A percentile compares a stretch with the other conserved stretches of the same genome.
Evolutionary conservation across 2,113 vertebrate species (phyloP).

Genomic region (Nasalis larvatus): DNA sequence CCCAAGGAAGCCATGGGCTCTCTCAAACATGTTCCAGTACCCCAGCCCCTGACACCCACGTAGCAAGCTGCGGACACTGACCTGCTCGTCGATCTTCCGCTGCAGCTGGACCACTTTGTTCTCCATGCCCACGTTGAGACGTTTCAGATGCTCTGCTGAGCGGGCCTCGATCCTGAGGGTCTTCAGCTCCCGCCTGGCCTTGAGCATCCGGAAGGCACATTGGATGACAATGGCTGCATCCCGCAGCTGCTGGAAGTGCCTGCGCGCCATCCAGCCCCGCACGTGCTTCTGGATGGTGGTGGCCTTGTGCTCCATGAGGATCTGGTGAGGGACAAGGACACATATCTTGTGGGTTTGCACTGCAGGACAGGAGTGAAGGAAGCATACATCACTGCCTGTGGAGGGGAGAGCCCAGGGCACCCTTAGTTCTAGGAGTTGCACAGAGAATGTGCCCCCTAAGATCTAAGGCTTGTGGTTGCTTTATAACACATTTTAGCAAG

Average conservation of each 20-base stretch:
- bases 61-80: constrained; percentile 20
- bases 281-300: constrained; percentile 89
- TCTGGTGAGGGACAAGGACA: constrained; percentile 77
- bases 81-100: constrained; percentile 96
- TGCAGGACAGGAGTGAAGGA: accelerated
- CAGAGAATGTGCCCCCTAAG: too few species aligned
- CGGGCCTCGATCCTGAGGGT: constrained; percentile 93
- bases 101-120: constrained; percentile 98
- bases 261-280: constrained; percentile 90
- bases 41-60: accelerated
- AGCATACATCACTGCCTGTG: background rate
- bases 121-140: constrained; percentile 97
- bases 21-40: background rate
- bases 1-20: background rate
- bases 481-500: background rate
- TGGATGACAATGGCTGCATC: constrained; percentile 90
- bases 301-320: constrained; percentile 92
- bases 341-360: background rate
- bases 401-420: background rate
- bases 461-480: background rate
- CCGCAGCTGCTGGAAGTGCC: constrained; percentile 77
- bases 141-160: constrained; percentile 91
- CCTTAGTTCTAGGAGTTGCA: background rate
- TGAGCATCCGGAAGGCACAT: constrained; percentile 88
- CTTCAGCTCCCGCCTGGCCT: constrained; percentile 88